Evolutionary conservation across 2,113 vertebrate genomes (phyloP), one percentile per base, ranked within the genome.

Genomic region (Gymnorhina tibicen): DNA sequence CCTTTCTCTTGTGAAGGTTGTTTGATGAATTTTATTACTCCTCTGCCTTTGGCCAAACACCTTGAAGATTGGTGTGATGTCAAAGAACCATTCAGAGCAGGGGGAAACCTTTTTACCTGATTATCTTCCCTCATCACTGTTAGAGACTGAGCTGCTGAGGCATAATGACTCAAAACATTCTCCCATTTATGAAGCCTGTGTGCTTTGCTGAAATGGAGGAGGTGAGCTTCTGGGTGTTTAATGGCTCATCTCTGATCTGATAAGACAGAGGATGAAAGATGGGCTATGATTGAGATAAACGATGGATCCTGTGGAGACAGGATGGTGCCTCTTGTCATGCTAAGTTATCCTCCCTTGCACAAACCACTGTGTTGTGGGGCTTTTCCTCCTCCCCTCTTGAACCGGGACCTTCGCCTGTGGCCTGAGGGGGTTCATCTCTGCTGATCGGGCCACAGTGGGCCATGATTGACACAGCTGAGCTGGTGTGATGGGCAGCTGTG

Each of bases 321-420:
- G 42, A 24, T 17, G 30, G 21, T 44, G 9, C 20, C 20, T 64
- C 41, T 23, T 66, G 21, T 23, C 63, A 13, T 66, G 30, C 30
- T 33, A 17, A 66, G 15, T 44, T 44, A 33, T 17, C 21, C 10
- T 64, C 14, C 30, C 41, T 22, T 66, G 42, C 63, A 46, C 30
- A 17, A n/a, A 46, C 32, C 42, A 9, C 42, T 35, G 12, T 27
- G 33, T 26, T 27, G 23, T n/a, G 33, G 6, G 44, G 17, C 66
- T 47, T 24, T 26, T n/a, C 22, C 22, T 14, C 44, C 23, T 47
- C 9, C 12, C 5, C 64, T 26, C 16, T 7, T 1, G 0, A 27
- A 20, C 66, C 35, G 44, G 23, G 44, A 27, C 44, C 17, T 47
- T 26, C 1, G 3, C 32, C 30, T 24, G 11, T 67, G 64, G 44